Evolutionary conservation across 23 tunicate species (phyloP).

Genomic region (Ciona savignyi): DNA sequence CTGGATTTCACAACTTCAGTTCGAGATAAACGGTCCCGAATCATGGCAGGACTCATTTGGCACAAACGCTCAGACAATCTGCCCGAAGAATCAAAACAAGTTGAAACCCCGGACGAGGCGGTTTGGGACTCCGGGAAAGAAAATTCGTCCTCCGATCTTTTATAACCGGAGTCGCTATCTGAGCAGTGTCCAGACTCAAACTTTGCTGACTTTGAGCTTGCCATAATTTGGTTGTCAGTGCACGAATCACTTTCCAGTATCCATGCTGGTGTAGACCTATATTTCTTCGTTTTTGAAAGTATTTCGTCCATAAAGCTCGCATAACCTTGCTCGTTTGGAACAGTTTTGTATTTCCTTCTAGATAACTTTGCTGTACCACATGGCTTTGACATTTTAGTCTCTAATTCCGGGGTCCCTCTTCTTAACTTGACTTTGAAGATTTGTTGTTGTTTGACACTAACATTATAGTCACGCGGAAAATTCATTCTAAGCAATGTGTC

Average conservation of each 20-base stretch:
- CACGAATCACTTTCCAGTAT: background rate
- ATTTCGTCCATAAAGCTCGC: slow-evolving; percentile 15
- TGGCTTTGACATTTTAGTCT: background rate
- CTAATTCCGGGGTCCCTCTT: background rate
- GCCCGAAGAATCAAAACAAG: background rate
- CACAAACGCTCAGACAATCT: background rate
- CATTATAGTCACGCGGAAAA: background rate
- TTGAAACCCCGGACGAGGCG: background rate
- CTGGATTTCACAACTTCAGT: slow-evolving; percentile 4
- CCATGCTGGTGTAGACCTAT: background rate
- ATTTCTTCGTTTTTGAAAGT: background rate
- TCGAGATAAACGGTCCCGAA: slow-evolving; percentile 18
- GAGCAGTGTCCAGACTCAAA: background rate
- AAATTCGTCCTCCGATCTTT: slow-evolving; percentile 5
- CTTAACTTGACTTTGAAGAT: slow-evolving; percentile 3
- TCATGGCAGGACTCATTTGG: slow-evolving; percentile 13
- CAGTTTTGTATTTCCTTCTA: background rate
- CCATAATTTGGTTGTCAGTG: background rate
- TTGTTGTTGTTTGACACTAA: background rate
- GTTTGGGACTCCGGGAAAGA: background rate
- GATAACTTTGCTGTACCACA: background rate
- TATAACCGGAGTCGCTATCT: slow-evolving; percentile 25
- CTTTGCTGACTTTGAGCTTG: background rate
- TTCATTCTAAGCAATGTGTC: background rate
- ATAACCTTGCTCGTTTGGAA: background rate